A percentile compares a stretch with the other conserved stretches of the same genome.
Evolutionary conservation across 2,888 invertebrate species (phyloP).

Genomic region (Scaptomyza flava): DNA sequence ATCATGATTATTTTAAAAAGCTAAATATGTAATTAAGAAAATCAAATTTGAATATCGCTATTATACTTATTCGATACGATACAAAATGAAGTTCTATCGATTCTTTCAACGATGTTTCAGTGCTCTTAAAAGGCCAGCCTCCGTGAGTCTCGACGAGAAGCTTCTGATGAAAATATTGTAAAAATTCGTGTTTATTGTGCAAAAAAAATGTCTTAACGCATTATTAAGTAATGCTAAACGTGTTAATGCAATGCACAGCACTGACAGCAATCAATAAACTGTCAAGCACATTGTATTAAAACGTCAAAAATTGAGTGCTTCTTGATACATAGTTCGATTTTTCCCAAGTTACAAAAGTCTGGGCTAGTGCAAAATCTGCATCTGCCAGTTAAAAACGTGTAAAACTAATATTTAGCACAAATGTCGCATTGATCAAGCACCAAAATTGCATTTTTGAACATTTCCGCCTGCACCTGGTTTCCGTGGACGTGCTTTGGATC

Average conservation of each 20-base stretch:
- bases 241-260: conserved; percentile 26
- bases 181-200: conserved; percentile 50
- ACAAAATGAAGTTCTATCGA: conserved; percentile 18
- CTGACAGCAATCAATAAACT: conserved; percentile 26
- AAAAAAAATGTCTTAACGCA: conserved; percentile 39
- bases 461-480: conserved; percentile 82
- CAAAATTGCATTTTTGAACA: conserved; percentile 84
- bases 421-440: conserved; percentile 72
- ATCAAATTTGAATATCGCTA: not conserved
- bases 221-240: conserved; percentile 48
- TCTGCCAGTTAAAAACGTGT: conserved; percentile 36
- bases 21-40: not conserved
- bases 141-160: conserved; percentile 46
- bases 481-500: conserved; percentile 84
- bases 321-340: conserved; percentile 46
- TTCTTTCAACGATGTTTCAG: conserved; percentile 16
- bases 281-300: conserved; percentile 13
- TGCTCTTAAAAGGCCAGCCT: conserved; percentile 36
- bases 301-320: conserved; percentile 19
- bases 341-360: conserved; percentile 42
- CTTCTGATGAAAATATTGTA: conserved; percentile 59
- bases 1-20: not conserved
- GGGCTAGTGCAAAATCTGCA: conserved; percentile 43
- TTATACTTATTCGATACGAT: not conserved
- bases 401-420: conserved; percentile 52